Conservation (phyloP, 2,797 vertebrate species). For the Cyprinodon diabolis region DNA sequence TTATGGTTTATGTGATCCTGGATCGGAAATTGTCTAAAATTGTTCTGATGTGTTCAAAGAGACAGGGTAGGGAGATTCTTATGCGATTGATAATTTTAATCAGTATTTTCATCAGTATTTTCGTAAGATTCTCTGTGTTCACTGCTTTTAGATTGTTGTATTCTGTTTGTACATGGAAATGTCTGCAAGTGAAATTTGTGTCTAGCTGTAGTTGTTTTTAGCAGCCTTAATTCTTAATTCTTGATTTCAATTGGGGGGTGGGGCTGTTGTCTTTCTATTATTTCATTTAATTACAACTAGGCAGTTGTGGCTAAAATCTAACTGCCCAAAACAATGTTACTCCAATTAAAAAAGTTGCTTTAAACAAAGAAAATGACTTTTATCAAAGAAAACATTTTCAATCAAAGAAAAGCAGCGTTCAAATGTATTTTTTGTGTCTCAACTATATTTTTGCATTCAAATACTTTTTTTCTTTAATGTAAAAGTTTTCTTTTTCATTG, state of each 20-base stretch:
- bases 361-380: too few species aligned
- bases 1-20: slow-evolving; percentile 35
- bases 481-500: too few species aligned
- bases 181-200: slow-evolving; percentile 69
- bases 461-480: too few species aligned
- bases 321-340: not conserved
- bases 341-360: too few species aligned
- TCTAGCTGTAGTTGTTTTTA: slow-evolving; percentile 68
- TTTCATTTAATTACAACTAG: slow-evolving; percentile 20
- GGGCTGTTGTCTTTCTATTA: slow-evolving; percentile 18
- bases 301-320: not conserved
- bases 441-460: too few species aligned
- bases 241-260: slow-evolving; percentile 13
- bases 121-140: slow-evolving; percentile 35
- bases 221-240: slow-evolving; percentile 40
- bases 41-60: slow-evolving; percentile 52
- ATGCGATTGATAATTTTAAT: slow-evolving; percentile 36
- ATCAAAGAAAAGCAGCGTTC: too few species aligned
- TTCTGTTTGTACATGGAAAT: slow-evolving; percentile 65
- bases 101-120: slow-evolving; percentile 21
- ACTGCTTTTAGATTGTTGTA: slow-evolving; percentile 48
- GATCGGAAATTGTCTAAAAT: slow-evolving; percentile 41
- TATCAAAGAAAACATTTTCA: too few species aligned
- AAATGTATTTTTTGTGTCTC: too few species aligned
- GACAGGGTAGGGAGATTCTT: slow-evolving; percentile 34